Conservation (phyloP, 2,113 vertebrate genomes). For the Uria lomvia region DNA sequence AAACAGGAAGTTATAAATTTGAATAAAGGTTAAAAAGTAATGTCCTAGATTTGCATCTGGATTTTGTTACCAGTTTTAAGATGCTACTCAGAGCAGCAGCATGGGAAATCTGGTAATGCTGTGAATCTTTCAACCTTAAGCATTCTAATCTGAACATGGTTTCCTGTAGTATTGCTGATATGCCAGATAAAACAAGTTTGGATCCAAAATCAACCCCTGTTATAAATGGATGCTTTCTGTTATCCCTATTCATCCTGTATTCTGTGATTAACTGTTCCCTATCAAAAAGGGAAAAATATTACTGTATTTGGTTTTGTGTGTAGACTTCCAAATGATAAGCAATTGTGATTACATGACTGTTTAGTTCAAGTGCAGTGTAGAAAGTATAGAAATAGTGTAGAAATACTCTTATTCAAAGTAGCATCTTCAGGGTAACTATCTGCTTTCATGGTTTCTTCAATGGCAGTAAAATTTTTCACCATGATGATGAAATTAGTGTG, state of each 20-base stretch:
- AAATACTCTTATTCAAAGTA: neutral
- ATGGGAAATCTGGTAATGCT: constrained; percentile 48
- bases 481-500: neutral
- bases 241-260: neutral
- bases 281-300: neutral
- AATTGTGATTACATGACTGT: neutral
- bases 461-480: neutral
- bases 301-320: neutral
- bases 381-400: constrained; percentile 13
- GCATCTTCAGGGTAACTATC: neutral
- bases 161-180: constrained; percentile 52
- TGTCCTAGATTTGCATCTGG: constrained; percentile 34
- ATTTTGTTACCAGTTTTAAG: constrained; percentile 36
- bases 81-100: neutral
- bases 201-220: constrained; percentile 53
- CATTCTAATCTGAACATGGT: constrained; percentile 19
- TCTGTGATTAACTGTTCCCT: constrained; percentile 8
- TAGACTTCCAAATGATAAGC: neutral
- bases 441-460: neutral
- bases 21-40: constrained; percentile 50
- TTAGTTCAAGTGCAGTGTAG: neutral
- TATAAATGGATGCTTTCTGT: constrained; percentile 23
- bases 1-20: constrained; percentile 54
- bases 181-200: constrained; percentile 43
- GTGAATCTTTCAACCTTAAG: constrained; percentile 27